Percentiles rank a stretch among this genome's conserved stretches.
phyloP scores from a whole-genome alignment of 2,113 vertebrate species.

The Anhinga rufa region DNA sequence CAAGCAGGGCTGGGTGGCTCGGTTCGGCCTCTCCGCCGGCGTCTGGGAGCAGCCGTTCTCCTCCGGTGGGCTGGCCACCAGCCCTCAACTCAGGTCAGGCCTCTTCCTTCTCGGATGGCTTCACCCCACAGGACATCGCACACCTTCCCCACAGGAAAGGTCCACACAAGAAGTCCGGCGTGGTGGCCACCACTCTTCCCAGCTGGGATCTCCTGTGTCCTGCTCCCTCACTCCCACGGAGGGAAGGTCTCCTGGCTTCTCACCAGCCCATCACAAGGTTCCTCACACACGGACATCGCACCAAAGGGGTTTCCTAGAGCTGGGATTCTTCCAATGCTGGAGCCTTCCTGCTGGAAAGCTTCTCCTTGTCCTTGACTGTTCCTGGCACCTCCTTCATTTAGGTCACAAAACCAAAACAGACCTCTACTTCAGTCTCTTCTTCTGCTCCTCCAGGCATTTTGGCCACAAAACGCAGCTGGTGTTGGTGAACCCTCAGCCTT shows the following conservation, averaged over 20 bases:
- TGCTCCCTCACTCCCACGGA: background rate
- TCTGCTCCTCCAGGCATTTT: background rate
- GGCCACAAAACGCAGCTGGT: background rate
- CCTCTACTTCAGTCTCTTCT: background rate
- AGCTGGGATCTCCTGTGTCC: background rate
- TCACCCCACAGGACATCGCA: background rate
- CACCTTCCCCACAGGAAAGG: background rate
- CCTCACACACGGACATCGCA: background rate
- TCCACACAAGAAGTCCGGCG: background rate
- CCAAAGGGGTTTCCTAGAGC: background rate
- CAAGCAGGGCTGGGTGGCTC: background rate
- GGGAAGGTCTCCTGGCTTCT: background rate
- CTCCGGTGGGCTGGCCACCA: background rate
- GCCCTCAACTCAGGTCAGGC: background rate
- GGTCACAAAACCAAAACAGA: background rate
- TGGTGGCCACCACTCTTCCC: background rate
- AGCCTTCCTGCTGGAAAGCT: background rate
- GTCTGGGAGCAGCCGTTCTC: accelerated
- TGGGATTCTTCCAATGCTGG: background rate
- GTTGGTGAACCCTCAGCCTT: background rate
- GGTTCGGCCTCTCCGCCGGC: background rate
- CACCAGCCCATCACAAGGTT: background rate
- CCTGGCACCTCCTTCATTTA: background rate
- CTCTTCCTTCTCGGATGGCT: background rate
- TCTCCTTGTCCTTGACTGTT: background rate